phyloP scores from a whole-genome alignment of 1,140 invertebrate species.

The Drosophila yakuba region DNA sequence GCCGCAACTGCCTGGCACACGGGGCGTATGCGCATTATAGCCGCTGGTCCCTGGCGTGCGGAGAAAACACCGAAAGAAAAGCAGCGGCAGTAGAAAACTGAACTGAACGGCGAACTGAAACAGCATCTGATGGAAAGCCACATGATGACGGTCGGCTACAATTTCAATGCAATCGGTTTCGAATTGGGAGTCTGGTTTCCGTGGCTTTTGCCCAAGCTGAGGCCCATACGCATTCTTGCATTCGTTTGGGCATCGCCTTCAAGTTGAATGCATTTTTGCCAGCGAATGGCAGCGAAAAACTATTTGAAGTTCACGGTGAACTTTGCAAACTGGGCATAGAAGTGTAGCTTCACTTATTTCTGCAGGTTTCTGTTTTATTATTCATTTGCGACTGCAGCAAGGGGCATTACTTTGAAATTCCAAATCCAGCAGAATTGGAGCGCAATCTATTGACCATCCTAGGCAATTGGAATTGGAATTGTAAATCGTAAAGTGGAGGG shows the following conservation, averaged over 20 bases:
- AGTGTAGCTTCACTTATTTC: too few species aligned
- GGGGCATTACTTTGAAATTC: too few species aligned
- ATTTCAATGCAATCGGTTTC: slow-evolving; percentile 39
- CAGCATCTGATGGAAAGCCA: slow-evolving; percentile 54
- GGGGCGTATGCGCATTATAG: slow-evolving; percentile 76
- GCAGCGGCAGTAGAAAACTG: slow-evolving; percentile 50
- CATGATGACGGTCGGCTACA: slow-evolving; percentile 42
- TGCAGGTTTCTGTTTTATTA: too few species aligned
- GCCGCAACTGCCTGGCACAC: slow-evolving; percentile 33
- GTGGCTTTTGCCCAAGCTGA: slow-evolving; percentile 21
- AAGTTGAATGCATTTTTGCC: slow-evolving; percentile 3
- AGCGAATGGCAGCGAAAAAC: slow-evolving; percentile 2
- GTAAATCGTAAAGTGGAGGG: background rate
- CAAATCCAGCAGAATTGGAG: background rate
- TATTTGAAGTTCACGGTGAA: slow-evolving; percentile 24
- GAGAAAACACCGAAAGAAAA: slow-evolving; percentile 71
- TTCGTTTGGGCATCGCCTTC: slow-evolving; percentile 9
- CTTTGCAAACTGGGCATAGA: background rate
- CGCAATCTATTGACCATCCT: background rate
- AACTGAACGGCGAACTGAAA: slow-evolving; percentile 25
- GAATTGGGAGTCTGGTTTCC: slow-evolving; percentile 31
- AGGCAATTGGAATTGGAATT: slow-evolving; percentile 1
- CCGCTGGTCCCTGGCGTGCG: slow-evolving; percentile 29
- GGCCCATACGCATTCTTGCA: slow-evolving; percentile 29
- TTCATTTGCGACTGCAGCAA: too few species aligned